Evolutionary conservation across 2,113 vertebrate genomes (phyloP).

Genomic region (Nematolebias whitei): DNA sequence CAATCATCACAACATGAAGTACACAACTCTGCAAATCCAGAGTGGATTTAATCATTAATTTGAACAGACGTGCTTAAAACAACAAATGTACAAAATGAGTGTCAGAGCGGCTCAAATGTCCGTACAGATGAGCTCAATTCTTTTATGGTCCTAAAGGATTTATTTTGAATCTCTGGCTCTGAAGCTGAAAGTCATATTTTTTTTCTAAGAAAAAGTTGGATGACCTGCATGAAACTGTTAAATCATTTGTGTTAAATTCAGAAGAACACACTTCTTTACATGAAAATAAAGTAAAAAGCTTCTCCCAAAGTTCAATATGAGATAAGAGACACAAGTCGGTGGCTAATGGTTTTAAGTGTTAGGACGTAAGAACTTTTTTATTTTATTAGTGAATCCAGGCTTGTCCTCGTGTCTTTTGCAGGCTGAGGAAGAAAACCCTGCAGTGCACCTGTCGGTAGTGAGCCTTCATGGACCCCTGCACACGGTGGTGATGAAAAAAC

Average conservation of each 20-base stretch:
- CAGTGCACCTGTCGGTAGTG: conserved; percentile 90
- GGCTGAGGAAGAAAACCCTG: conserved; percentile 94
- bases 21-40: background rate
- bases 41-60: background rate
- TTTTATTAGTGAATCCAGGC: background rate
- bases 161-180: background rate
- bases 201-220: background rate
- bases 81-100: background rate
- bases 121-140: too few relatives aligned
- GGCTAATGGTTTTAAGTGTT: too few relatives aligned
- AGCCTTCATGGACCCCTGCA: conserved; percentile 93
- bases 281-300: too few relatives aligned
- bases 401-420: conserved; percentile 47
- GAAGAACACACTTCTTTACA: too few relatives aligned
- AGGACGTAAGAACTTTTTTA: background rate
- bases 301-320: background rate
- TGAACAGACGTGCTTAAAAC: background rate
- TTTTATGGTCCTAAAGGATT: too few relatives aligned
- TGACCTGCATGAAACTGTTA: too few relatives aligned
- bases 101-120: too few relatives aligned
- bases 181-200: background rate
- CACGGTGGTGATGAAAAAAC: conserved; percentile 91
- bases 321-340: too few relatives aligned
- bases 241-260: too few relatives aligned
- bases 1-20: background rate